A percentile compares a stretch with the other conserved stretches of the same genome.
phyloP scores from a whole-genome alignment of 1,140 invertebrate species.

The Marisa cornuarietis region DNA sequence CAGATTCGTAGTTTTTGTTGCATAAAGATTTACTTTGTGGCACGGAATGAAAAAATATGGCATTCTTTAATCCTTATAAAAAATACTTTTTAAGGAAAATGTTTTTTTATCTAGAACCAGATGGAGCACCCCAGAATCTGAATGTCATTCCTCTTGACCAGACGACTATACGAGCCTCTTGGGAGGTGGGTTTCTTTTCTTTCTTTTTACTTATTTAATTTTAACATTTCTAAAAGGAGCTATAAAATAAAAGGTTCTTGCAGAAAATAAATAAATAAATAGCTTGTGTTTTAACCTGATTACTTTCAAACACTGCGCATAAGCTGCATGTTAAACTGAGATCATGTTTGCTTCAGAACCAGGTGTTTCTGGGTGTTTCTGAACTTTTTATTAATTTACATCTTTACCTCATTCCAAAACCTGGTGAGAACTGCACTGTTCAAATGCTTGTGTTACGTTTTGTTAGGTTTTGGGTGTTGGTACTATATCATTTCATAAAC shows the following conservation, averaged over 20 bases:
- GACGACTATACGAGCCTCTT: slow-evolving; percentile 67
- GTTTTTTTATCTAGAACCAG: slow-evolving; percentile 76
- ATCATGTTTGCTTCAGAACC: not conserved
- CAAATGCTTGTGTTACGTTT: too few species aligned
- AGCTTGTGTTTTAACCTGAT: too few species aligned
- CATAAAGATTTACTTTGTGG: not conserved
- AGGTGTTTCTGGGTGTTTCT: not conserved
- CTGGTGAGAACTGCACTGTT: too few species aligned
- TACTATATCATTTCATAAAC: too few species aligned
- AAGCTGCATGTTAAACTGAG: not conserved
- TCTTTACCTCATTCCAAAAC: too few species aligned
- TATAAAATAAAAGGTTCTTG: too few species aligned
- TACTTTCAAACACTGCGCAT: not conserved
- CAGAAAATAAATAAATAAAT: too few species aligned
- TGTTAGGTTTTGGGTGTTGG: too few species aligned
- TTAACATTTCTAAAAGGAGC: not conserved
- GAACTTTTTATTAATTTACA: too few species aligned
- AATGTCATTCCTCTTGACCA: slow-evolving; percentile 92
- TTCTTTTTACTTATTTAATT: not conserved
- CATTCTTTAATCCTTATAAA: too few species aligned
- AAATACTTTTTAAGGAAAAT: not conserved
- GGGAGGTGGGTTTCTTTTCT: slow-evolving; percentile 56
- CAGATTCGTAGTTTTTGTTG: not conserved
- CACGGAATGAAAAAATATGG: too few species aligned
- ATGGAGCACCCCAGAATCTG: slow-evolving; percentile 80